Evolutionary conservation across 2,113 vertebrate genomes (phyloP).

Genomic region (Oriolus oriolus): DNA sequence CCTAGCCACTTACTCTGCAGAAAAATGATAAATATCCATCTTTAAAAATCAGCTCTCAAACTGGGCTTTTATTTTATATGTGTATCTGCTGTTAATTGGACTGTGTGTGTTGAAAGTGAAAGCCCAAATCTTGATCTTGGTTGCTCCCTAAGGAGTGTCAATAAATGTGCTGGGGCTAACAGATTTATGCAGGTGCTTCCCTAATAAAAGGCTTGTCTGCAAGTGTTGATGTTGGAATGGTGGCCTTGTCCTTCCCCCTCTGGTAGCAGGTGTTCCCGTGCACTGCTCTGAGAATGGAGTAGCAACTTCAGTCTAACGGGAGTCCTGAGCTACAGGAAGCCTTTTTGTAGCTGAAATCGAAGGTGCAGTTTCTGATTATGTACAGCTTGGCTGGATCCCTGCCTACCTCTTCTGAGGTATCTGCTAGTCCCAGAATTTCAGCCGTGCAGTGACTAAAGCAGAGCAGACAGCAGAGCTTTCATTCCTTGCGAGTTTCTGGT

Average conservation of each 20-base stretch:
- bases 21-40: neutral
- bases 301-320: neutral
- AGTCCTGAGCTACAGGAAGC: neutral
- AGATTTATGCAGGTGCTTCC: neutral
- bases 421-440: neutral
- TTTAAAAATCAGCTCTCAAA: neutral
- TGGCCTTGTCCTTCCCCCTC: neutral
- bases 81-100: neutral
- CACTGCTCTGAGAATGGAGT: neutral
- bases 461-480: neutral
- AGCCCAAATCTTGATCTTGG: neutral
- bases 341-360: neutral
- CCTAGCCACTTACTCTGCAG: neutral
- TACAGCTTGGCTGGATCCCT: neutral
- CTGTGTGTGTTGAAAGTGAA: neutral
- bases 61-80: neutral
- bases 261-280: rapidly evolving
- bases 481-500: neutral
- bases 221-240: neutral
- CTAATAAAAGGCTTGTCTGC: neutral
- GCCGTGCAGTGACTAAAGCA: neutral
- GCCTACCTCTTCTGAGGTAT: neutral
- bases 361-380: neutral
- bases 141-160: neutral
- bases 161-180: neutral